Evolutionary conservation across 2,113 vertebrate genomes (phyloP), one percentile per base, ranked within the genome.

Genomic region (Labrus mixtus): DNA sequence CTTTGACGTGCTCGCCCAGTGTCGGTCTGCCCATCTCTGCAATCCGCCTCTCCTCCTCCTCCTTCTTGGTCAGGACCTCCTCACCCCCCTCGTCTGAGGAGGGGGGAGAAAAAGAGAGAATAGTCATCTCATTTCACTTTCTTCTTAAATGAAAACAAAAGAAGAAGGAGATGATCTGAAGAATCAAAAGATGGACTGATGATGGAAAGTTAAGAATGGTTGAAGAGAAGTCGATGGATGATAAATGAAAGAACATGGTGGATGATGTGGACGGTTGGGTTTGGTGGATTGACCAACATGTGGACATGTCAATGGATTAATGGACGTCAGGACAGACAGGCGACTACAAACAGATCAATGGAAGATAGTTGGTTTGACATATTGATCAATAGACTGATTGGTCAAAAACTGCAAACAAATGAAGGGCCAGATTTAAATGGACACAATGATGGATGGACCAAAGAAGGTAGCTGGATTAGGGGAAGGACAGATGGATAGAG

Each of bases 1-100:
- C 93, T 77, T 92, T 96, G 59, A 90, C 85, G 62, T 97, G 95
- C 69, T 99, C 97, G 1, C 98, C 98, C 19, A 99, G 91, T 8
- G 91, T 83, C 0, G 98, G 98, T 9, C 95, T 92, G 3, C 97
- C 97, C 95, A 98, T 83, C 90, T 98, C 97, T 0, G 97, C 97
- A 0, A 98, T 96, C 39, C 96, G 93, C 6, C 95, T 86, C 81
- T 98, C 97, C 45, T 98, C 96, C 76, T 98, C 95, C 68, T 99
- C 96, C 87, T 96, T 97, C 85, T 94, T 95, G 22, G 95, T 94
- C 67, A 96, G 73, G 0, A 90, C 87, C 68, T 94, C 93, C 71
- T 95, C 95, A n/a, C 93, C 93, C 0, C 54, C 91, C 51, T 95
- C 95, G 9, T 96, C 97, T 97, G 94, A 78, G 0, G 17, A 16